These are phyloP conservation scores for Dryas iulia DNA, from an alignment of 1,140 invertebrate species.

Conservation along the genomic window DNA sequence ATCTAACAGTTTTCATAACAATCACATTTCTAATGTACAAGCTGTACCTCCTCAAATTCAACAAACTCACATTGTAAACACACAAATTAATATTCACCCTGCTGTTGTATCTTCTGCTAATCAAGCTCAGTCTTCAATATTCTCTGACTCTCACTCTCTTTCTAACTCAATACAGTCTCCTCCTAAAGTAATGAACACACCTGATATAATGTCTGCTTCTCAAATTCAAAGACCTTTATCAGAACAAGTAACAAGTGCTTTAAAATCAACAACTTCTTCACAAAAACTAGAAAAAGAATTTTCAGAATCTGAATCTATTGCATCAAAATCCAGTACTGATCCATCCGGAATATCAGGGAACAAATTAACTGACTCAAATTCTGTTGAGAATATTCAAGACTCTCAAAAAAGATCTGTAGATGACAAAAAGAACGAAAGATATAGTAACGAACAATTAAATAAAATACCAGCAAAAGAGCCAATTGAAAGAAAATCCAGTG, in stretches of 20 bases:
- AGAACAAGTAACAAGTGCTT: slow-evolving; percentile 44
- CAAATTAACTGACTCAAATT: slow-evolving; percentile 46
- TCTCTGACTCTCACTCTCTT: slow-evolving; percentile 34
- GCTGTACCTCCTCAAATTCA: slow-evolving; percentile 42
- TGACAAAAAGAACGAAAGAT: slow-evolving; percentile 61
- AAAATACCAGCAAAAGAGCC: slow-evolving; percentile 69
- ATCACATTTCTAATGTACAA: slow-evolving; percentile 39
- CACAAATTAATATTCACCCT: slow-evolving; percentile 34
- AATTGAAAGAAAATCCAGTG: slow-evolving; percentile 76
- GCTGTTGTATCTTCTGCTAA: slow-evolving; percentile 37
- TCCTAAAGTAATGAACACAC: slow-evolving; percentile 44
- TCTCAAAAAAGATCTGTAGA: slow-evolving; percentile 52
- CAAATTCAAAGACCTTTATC: slow-evolving; percentile 45
- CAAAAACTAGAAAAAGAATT: slow-evolving; percentile 65
- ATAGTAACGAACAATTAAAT: slow-evolving; percentile 57
- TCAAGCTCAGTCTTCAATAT: slow-evolving; percentile 41
- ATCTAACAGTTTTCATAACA: slow-evolving; percentile 47
- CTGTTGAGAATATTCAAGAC: slow-evolving; percentile 53
- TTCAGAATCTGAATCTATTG: slow-evolving; percentile 63
- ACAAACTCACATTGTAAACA: slow-evolving; percentile 35
- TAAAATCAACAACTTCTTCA: slow-evolving; percentile 44
- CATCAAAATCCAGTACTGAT: slow-evolving; percentile 60
- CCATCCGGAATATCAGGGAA: slow-evolving; percentile 37
- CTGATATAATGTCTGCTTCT: slow-evolving; percentile 39
- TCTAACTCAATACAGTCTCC: slow-evolving; percentile 45